These are phyloP conservation scores for Osmerus mordax DNA, from an alignment of 2,113 vertebrate species.

Conservation along the genomic window DNA sequence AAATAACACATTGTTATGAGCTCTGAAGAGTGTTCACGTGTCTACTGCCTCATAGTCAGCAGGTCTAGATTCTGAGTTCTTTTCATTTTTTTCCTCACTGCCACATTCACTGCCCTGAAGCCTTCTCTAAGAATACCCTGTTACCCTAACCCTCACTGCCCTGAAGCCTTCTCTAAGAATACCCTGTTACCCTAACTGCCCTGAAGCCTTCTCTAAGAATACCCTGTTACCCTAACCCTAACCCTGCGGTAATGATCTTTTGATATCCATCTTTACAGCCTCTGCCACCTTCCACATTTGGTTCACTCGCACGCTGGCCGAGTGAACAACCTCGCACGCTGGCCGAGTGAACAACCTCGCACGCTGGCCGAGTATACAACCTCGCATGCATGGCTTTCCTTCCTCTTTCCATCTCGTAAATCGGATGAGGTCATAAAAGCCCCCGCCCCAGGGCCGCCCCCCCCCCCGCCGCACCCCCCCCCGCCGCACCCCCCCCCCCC, in stretches of 20 bases:
- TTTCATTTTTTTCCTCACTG: neutral
- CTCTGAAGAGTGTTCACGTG: no score
- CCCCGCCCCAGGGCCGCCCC: neutral
- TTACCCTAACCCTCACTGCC: neutral
- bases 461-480: no score
- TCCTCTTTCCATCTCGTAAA: conserved; percentile 6
- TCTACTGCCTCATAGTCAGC: no score
- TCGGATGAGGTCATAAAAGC: neutral
- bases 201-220: neutral
- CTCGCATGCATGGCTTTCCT: neutral
- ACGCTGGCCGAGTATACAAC: neutral
- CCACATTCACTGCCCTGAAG: neutral
- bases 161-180: neutral
- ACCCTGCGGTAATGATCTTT: neutral
- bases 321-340: no score
- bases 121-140: neutral
- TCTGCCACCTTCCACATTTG: neutral
- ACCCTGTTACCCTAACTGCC: no score
- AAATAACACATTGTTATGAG: no score
- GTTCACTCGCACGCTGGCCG: no score
- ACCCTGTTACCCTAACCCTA: neutral
- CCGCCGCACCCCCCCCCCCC: neutral
- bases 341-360: no score
- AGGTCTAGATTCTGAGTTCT: neutral
- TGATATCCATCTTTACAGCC: neutral